Percentiles rank a stretch among this genome's conserved stretches.
Conservation (phyloP, 2,888 invertebrate species). For the Rhagonycha fulva region DNA sequence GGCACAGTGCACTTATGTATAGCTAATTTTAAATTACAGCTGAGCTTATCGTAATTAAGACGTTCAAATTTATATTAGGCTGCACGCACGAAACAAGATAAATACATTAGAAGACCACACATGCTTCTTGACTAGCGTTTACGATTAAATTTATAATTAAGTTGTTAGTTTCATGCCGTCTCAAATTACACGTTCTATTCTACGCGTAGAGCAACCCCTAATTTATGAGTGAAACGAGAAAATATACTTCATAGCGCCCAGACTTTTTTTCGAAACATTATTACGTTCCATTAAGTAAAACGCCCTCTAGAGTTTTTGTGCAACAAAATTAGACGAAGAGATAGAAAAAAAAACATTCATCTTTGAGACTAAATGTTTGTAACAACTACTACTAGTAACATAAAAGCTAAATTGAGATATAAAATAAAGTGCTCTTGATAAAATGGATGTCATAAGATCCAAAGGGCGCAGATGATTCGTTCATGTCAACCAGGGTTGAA, state of each 20-base stretch:
- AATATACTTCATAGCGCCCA: constrained; percentile 11
- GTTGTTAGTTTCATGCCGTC: constrained; percentile 16
- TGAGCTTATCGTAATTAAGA: constrained; percentile 5
- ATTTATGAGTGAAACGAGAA: constrained; percentile 14
- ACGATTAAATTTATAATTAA: constrained; percentile 23
- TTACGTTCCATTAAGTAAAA: constrained; percentile 32
- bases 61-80: constrained; percentile 8
- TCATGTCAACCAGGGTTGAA: not conserved
- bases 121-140: not conserved
- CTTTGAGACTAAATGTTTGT: not conserved
- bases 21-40: not conserved
- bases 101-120: constrained; percentile 13
- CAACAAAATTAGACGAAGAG: constrained; percentile 9
- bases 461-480: constrained; percentile 1
- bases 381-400: constrained; percentile 1
- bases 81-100: constrained; percentile 4
- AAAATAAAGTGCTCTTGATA: constrained; percentile 5
- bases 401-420: constrained; percentile 1
- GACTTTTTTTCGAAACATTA: constrained; percentile 21
- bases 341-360: constrained; percentile 21
- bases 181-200: constrained; percentile 16
- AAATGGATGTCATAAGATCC: not conserved
- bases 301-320: constrained; percentile 28
- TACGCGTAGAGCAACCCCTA: constrained; percentile 13
- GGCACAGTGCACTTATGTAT: not conserved